Base-by-base conservation (phyloP, 2,113 vertebrate genomes). In the Aegotheles bennettii region DNA sequence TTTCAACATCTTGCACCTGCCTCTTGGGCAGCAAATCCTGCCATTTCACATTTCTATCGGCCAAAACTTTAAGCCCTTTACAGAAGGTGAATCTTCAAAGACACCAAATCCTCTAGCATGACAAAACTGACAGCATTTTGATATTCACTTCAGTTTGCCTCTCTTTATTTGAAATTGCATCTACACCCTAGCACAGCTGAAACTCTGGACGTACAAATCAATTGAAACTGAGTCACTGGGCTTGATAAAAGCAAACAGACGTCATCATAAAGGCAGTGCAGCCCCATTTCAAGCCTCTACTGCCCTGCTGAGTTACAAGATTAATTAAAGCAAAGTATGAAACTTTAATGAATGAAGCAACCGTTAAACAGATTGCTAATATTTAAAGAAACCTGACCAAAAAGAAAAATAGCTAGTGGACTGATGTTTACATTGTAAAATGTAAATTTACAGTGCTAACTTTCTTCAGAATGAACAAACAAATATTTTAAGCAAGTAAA, bases 191-290 rank as follows among this genome's bases (percentile, higher is more conserved):
- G 68, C 6, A 4, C 68, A 67, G 85, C 75, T 88, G 79, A 84
- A 95, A 84, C 67, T 56, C 59, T 85, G 94, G 60, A 75, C 42
- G 74, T 48, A 85, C 54, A 90, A 80, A 94, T 93, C 90, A 83
- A 88, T 64, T 68, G 85, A 86, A 93, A 95, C 68, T 75, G 90
- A 95, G 87, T 95, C 95, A 95, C 90, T 63, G 56, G 79, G 68
- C 82, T 80, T 84, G 71, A 92, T 53, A 94, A 94, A 96, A 95
- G 83, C 88, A 83, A 91, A 91, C 64, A 88, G 79, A 95, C 56
- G n/a, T 90, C 94, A 96, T 31, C 15, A 2, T 84, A 94, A 95
- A 0, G 0, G 83, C 68, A 94, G 51, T n/a, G 68, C 92, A 92
- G 64, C 76, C 64, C 42, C 38, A 45, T 71, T 95, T 94, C 47